Percentiles rank a stretch among this genome's conserved stretches.
Conservation (phyloP, 2,888 invertebrate species). For the Leucophenga montana region DNA sequence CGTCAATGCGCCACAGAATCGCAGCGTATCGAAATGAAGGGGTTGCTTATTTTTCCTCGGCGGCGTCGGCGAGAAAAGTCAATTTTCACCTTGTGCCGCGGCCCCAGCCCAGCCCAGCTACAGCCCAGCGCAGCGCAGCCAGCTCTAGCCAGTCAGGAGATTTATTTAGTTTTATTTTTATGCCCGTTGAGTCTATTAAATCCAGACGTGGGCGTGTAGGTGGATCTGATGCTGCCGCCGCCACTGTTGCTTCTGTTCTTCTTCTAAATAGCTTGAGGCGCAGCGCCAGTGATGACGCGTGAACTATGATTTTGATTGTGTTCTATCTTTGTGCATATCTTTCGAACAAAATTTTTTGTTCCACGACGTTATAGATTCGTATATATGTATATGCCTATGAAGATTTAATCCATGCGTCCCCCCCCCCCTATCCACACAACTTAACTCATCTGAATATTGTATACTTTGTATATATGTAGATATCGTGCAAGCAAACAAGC, state of each 20-base stretch:
- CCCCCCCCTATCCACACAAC: no score
- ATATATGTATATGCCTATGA: no score
- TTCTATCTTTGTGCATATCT: no score
- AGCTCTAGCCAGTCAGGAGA: slow-evolving; percentile 1
- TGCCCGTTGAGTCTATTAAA: slow-evolving; percentile 42
- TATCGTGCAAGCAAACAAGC: neutral
- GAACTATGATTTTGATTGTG: slow-evolving; percentile 56
- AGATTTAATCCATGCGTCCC: no score
- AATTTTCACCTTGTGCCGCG: slow-evolving; percentile 24
- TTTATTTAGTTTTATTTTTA: slow-evolving; percentile 11
- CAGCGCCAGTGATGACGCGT: slow-evolving; percentile 55
- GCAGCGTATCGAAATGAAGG: no score
- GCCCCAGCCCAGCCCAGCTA: neutral
- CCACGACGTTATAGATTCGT: no score
- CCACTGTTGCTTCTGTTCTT: slow-evolving; percentile 16
- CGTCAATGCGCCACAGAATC: slow-evolving; percentile 49
- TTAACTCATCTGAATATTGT: no score
- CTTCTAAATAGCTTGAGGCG: no score
- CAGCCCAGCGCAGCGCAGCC: neutral
- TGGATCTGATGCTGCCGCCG: slow-evolving; percentile 19
- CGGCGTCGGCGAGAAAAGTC: slow-evolving; percentile 39
- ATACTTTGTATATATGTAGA: no score
- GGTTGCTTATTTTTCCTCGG: neutral
- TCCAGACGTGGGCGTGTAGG: slow-evolving; percentile 48
- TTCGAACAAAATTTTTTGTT: no score